Evolutionary conservation across 2,888 invertebrate genomes (phyloP).

Genomic region (Mylabris sibirica): DNA sequence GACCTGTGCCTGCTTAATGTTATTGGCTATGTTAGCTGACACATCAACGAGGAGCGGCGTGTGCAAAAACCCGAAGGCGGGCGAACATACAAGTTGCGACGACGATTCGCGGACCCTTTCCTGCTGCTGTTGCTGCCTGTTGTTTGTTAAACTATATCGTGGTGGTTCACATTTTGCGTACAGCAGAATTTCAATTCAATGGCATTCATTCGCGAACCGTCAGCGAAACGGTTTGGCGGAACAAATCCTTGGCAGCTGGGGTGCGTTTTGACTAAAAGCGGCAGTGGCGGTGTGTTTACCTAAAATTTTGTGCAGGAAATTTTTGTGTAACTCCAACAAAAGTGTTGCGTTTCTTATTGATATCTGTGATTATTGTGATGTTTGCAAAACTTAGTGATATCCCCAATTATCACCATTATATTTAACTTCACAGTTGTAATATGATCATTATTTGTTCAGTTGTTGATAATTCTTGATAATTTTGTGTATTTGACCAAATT

Average conservation of each 20-base stretch:
- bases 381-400: neutral
- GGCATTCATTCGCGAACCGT: slow-evolving; percentile 52
- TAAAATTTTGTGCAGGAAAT: neutral
- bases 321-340: neutral
- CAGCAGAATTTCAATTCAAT: slow-evolving; percentile 14
- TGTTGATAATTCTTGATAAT: slow-evolving; percentile 20
- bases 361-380: neutral
- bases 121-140: slow-evolving; percentile 30
- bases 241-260: slow-evolving; percentile 36
- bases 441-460: slow-evolving; percentile 26
- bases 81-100: slow-evolving; percentile 46
- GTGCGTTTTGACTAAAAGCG: too few relatives aligned
- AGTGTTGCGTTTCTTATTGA: neutral
- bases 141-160: too few relatives aligned
- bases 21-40: neutral
- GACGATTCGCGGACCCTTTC: slow-evolving; percentile 32
- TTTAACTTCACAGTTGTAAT: slow-evolving; percentile 17
- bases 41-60: slow-evolving; percentile 42
- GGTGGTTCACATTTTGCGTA: slow-evolving; percentile 1
- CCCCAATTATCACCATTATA: neutral
- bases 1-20: slow-evolving; percentile 15
- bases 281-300: too few relatives aligned
- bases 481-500: neutral
- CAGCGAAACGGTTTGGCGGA: slow-evolving; percentile 38
- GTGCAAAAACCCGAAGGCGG: slow-evolving; percentile 56